Base-by-base conservation (phyloP, 2,888 invertebrate species). In the Drosophila rellima region DNA sequence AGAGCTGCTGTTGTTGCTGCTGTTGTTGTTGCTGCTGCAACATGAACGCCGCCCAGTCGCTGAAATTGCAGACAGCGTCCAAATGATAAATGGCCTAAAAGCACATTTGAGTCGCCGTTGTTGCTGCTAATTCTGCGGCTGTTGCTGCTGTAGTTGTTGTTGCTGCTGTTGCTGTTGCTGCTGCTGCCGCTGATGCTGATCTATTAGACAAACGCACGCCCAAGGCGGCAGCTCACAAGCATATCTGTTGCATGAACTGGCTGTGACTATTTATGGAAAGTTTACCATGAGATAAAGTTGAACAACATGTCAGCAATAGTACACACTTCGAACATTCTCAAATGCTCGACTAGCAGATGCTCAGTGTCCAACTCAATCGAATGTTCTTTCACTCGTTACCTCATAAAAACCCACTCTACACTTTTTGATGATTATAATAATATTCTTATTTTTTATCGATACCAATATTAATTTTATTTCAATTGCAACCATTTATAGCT, bases 201-300 rank as follows among this genome's bases (percentile, higher is more conserved):
- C 86, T 83, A 83, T 83, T 83, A 78, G 83, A 86, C 86, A 86
- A 83, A 86, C 77, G 81, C 86, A 83, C 74, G 82, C 83, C 81
- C 72, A 77, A 77, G 79, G 83, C 83, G 68, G 70, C 70, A 69
- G 68, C 76, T 75, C 51, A 52, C 60, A 60, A 57, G 62, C 72
- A 64, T 50, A 51, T 57, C 56, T 47, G 56, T 57, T 57, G 56
- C 56, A 57, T 57, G 55, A 44, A 55, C 55, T 55, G 55, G 70
- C 63, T 39, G 64, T 70, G 76, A 68, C 83, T 83, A 83, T 83
- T 83, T 83, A 86, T 86, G 83, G 83, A 74, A 74, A 83, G 83
- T 81, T 83, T 79, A 81, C 76, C 70, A 64, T 44, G 67, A 79
- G 86, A 83, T 86, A 81, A 83, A 80, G 82, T 65, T 63, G 61